A percentile compares a stretch with the other conserved stretches of the same genome.
These are phyloP conservation scores for Platerodrilus igneus DNA, from an alignment of 2,888 invertebrate species.

Conservation along the genomic window DNA sequence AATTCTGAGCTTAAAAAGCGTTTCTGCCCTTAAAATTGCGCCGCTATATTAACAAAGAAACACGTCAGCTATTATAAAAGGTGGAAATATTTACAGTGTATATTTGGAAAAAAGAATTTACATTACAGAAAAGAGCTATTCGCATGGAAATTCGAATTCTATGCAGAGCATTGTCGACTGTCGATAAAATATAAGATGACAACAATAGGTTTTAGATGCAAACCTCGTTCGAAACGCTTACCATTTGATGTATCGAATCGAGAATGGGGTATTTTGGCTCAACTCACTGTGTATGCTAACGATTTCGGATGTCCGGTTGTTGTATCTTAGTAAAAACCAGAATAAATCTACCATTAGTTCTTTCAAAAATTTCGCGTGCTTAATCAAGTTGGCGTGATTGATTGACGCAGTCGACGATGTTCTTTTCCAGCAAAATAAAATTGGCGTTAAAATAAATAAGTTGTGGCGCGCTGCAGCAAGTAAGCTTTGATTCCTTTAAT, in stretches of 20 bases:
- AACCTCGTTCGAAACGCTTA: slow-evolving; percentile 38
- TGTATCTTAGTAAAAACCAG: slow-evolving; percentile 44
- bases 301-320: slow-evolving; percentile 46
- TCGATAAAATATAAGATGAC: slow-evolving; percentile 51
- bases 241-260: slow-evolving; percentile 42
- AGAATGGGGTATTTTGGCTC: slow-evolving; percentile 42
- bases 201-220: slow-evolving; percentile 46
- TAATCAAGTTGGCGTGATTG: slow-evolving; percentile 17
- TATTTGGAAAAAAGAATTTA: slow-evolving; percentile 43
- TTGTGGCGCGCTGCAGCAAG: not conserved
- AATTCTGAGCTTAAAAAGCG: too few relatives aligned
- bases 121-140: slow-evolving; percentile 47
- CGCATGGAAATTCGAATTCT: slow-evolving; percentile 48
- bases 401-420: too few relatives aligned
- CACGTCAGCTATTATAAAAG: slow-evolving; percentile 42
- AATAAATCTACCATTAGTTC: slow-evolving; percentile 44
- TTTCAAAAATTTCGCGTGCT: slow-evolving; percentile 16
- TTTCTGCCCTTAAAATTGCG: too few relatives aligned
- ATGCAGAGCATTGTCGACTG: slow-evolving; percentile 44
- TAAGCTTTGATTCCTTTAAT: slow-evolving; percentile 2
- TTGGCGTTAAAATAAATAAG: too few relatives aligned
- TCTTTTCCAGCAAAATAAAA: too few relatives aligned
- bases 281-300: slow-evolving; percentile 40
- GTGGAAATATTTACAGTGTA: slow-evolving; percentile 47
- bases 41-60: too few relatives aligned